Percentiles rank a stretch among this genome's conserved stretches.
phyloP scores from a whole-genome alignment of 2,113 vertebrate genomes.

The Podarcis muralis region DNA sequence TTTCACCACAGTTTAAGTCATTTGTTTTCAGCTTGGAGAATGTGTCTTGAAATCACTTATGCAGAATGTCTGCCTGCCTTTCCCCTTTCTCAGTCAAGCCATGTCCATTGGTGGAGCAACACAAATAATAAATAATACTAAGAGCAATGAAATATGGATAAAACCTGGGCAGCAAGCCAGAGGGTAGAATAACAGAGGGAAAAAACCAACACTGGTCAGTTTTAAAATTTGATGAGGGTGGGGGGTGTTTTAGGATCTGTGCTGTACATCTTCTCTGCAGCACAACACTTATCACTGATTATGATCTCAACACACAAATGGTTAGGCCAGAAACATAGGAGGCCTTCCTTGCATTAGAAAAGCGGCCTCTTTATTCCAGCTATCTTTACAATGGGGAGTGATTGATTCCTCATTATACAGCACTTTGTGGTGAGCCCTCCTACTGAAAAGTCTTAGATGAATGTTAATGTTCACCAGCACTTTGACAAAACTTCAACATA shows the following conservation, averaged over 20 bases:
- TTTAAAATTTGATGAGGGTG: not conserved
- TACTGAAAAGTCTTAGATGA: slow-evolving; percentile 40
- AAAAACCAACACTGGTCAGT: not conserved
- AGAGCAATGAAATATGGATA: not conserved
- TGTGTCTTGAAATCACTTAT: not conserved
- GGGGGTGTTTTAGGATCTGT: not conserved
- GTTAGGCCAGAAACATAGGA: not conserved
- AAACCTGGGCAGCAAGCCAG: not conserved
- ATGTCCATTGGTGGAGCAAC: not conserved
- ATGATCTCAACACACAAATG: not conserved
- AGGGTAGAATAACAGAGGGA: not conserved
- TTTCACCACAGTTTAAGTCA: not conserved
- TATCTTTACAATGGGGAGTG: slow-evolving; percentile 29
- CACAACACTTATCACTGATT: not conserved
- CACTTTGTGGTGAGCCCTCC: slow-evolving; percentile 11
- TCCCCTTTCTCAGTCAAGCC: not conserved
- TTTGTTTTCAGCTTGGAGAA: not conserved
- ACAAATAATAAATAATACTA: not conserved
- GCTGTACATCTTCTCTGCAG: not conserved
- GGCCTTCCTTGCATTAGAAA: not conserved
- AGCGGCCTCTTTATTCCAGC: slow-evolving; percentile 18
- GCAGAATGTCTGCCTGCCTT: not conserved
- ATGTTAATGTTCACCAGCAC: slow-evolving; percentile 11
- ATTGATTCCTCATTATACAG: slow-evolving; percentile 34
- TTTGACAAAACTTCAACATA: slow-evolving; percentile 36